These are phyloP conservation scores for Melanotaenia nigrans DNA, from an alignment of 2,797 vertebrate genomes.

Conservation along the genomic window DNA sequence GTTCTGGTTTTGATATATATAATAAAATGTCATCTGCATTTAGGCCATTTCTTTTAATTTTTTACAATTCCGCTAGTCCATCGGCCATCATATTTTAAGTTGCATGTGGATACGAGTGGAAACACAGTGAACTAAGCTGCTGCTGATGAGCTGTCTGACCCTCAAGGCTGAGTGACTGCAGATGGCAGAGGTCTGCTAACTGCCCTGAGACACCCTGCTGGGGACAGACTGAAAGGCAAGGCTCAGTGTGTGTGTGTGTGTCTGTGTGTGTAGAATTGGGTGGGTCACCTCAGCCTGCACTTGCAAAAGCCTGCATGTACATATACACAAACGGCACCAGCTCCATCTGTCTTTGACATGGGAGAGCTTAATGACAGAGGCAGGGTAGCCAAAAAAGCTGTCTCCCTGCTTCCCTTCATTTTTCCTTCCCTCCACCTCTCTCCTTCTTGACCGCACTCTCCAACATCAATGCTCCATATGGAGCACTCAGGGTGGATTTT, in stretches of 20 bases:
- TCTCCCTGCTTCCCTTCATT: slow-evolving; percentile 42
- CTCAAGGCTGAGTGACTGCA: slow-evolving; percentile 68
- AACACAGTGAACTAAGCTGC: slow-evolving; percentile 24
- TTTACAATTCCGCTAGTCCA: no score
- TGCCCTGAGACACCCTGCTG: slow-evolving; percentile 69
- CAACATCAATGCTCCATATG: slow-evolving; percentile 83
- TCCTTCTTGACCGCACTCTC: slow-evolving; percentile 75
- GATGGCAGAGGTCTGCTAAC: slow-evolving; percentile 76
- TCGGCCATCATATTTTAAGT: slow-evolving; percentile 10
- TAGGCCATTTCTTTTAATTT: no score
- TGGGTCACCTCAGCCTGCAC: slow-evolving; percentile 68
- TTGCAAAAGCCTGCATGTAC: slow-evolving; percentile 52
- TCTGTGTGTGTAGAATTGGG: slow-evolving; percentile 48
- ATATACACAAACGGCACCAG: slow-evolving; percentile 63
- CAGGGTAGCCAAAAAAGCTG: slow-evolving; percentile 74
- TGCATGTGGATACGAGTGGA: slow-evolving; percentile 14
- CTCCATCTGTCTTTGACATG: slow-evolving; percentile 83
- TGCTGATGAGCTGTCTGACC: slow-evolving; percentile 66
- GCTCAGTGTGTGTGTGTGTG: slow-evolving; percentile 32
- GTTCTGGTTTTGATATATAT: no score
- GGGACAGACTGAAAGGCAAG: slow-evolving; percentile 69
- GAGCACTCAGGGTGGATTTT: slow-evolving; percentile 67
- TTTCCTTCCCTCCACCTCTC: slow-evolving; percentile 55
- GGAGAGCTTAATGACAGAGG: slow-evolving; percentile 86
- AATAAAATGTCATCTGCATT: no score